A percentile compares a stretch with the other conserved stretches of the same genome.
These are phyloP conservation scores for Drosophila gunungcola DNA, from an alignment of 1,140 invertebrate species.

Conservation along the genomic window DNA sequence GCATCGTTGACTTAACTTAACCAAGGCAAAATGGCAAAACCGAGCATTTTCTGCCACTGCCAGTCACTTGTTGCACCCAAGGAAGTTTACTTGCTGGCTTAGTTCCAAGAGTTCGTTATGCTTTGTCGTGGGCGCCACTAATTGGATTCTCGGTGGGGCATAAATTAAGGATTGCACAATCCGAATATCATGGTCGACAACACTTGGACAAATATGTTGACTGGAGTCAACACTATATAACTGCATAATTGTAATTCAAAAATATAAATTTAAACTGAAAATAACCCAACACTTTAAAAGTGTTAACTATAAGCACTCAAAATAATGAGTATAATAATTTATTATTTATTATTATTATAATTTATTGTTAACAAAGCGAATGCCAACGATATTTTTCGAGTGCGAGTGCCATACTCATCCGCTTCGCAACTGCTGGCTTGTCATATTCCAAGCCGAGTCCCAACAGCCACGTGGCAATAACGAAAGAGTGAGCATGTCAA, in stretches of 20 bases:
- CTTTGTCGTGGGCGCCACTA: slow-evolving; percentile 27
- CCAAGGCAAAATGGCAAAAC: slow-evolving; percentile 47
- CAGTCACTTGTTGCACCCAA: slow-evolving; percentile 50
- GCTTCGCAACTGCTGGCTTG: slow-evolving; percentile 35
- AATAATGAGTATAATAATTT: no score
- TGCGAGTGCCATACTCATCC: slow-evolving; percentile 31
- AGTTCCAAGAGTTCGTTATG: slow-evolving; percentile 33
- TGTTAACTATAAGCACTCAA: no score
- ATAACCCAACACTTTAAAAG: no score
- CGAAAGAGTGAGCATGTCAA: slow-evolving; percentile 53
- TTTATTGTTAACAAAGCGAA: no score
- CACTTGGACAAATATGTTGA: slow-evolving; percentile 11
- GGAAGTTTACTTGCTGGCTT: slow-evolving; percentile 34
- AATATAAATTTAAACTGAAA: no score
- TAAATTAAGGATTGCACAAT: slow-evolving; percentile 21
- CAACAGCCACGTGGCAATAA: slow-evolving; percentile 47
- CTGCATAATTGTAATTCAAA: no score
- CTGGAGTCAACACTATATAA: no score
- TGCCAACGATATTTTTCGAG: slow-evolving; percentile 6
- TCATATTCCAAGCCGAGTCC: slow-evolving; percentile 22
- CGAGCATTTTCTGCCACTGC: slow-evolving; percentile 9
- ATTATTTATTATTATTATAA: no score
- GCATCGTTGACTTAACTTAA: slow-evolving; percentile 40
- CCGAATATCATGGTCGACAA: slow-evolving; percentile 6
- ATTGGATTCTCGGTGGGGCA: slow-evolving; percentile 39